Evolutionary conservation across 1,140 invertebrate genomes (phyloP).

Genomic region (Drosophila lacertosa): DNA sequence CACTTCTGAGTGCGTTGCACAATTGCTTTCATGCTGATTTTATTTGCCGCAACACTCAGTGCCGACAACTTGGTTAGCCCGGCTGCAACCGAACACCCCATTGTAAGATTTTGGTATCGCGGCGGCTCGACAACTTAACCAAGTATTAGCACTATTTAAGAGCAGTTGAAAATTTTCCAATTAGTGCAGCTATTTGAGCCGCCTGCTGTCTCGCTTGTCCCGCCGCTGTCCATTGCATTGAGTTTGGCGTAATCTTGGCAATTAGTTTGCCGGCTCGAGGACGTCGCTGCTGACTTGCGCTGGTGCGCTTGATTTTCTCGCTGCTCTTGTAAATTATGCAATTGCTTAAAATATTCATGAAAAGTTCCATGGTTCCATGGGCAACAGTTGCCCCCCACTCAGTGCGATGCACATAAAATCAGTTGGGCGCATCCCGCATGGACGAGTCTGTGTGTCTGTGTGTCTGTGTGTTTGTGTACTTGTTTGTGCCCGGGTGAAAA

Average conservation of each 20-base stretch:
- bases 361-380: conserved; percentile 15
- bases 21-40: conserved; percentile 75
- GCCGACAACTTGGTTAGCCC: conserved; percentile 23
- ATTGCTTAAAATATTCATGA: conserved; percentile 51
- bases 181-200: conserved; percentile 50
- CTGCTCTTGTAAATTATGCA: conserved; percentile 31
- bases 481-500: conserved; percentile 29
- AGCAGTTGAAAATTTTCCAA: conserved; percentile 59
- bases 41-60: conserved; percentile 46
- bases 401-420: conserved; percentile 29
- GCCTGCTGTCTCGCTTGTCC: background rate
- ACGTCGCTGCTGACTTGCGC: background rate
- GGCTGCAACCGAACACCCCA: conserved; percentile 17
- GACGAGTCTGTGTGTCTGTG: background rate
- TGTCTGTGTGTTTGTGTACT: conserved; percentile 4
- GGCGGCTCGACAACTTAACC: conserved; percentile 45
- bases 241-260: conserved; percentile 30
- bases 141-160: conserved; percentile 59
- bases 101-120: conserved; percentile 42
- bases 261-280: conserved; percentile 34
- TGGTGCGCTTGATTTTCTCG: conserved; percentile 9
- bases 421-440: conserved; percentile 37
- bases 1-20: conserved; percentile 63
- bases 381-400: conserved; percentile 21
- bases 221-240: conserved; percentile 8